These are phyloP conservation scores for Mycalesis mineus DNA, from an alignment of 2,888 invertebrate species.

Conservation along the genomic window DNA sequence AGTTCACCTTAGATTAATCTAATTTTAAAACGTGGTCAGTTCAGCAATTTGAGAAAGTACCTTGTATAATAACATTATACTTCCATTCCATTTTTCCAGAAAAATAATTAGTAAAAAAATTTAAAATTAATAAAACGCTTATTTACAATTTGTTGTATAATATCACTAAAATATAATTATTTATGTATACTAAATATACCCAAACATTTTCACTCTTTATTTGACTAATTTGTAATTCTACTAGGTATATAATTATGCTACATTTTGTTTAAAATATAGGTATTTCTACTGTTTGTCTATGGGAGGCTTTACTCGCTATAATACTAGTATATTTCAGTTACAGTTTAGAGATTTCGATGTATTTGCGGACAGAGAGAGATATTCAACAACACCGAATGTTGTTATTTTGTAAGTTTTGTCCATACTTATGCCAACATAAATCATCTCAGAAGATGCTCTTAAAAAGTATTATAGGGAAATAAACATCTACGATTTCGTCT, in stretches of 20 bases:
- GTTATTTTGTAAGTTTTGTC: neutral
- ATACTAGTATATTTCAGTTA: slow-evolving; percentile 2
- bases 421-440: neutral
- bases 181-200: neutral
- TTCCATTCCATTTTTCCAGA: no score
- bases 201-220: neutral
- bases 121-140: neutral
- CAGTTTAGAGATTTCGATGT: neutral
- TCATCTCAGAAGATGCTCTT: no score
- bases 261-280: neutral
- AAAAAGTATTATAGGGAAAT: no score
- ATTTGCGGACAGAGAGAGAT: neutral
- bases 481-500: no score
- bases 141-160: neutral
- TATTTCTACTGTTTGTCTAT: neutral
- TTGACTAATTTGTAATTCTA: no score
- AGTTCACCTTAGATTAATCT: no score
- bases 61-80: no score
- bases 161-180: neutral
- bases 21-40: no score
- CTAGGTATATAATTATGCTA: no score
- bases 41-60: no score
- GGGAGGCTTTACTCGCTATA: neutral
- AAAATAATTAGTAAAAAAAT: no score
- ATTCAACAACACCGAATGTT: slow-evolving; percentile 1